Conservation (phyloP, 2,888 invertebrate genomes). For the Pachydiplax longipennis region DNA sequence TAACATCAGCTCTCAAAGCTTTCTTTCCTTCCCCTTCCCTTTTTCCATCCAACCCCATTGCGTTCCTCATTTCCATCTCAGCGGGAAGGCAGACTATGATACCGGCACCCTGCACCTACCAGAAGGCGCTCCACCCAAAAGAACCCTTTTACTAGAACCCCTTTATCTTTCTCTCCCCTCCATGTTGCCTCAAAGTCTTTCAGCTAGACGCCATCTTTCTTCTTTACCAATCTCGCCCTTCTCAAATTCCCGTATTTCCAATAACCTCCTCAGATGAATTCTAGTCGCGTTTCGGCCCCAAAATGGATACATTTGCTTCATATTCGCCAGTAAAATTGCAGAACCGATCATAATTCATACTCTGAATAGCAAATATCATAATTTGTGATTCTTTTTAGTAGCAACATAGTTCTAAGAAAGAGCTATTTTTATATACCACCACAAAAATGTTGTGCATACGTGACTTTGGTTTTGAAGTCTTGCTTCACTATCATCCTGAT, state of each 20-base stretch:
- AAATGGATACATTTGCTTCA: too few species aligned
- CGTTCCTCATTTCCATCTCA: conserved; percentile 39
- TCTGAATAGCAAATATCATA: too few species aligned
- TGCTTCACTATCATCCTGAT: too few species aligned
- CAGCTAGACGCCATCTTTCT: conserved; percentile 5
- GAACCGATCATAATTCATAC: too few species aligned
- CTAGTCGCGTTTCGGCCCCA: too few species aligned
- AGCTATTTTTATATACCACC: too few species aligned
- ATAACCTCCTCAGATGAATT: not conserved
- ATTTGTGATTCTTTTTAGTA: too few species aligned
- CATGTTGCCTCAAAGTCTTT: not conserved
- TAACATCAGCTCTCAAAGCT: not conserved
- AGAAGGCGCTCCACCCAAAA: not conserved
- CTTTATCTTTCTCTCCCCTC: not conserved
- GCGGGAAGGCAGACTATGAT: conserved; percentile 21
- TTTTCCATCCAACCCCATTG: conserved; percentile 14
- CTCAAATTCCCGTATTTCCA: not conserved
- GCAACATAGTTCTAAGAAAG: too few species aligned
- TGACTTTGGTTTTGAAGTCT: too few species aligned
- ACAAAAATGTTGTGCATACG: too few species aligned
- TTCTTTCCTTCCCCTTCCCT: not conserved
- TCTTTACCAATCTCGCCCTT: not conserved
- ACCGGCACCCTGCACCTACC: conserved; percentile 25
- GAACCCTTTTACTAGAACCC: not conserved
- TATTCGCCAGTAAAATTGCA: too few species aligned